These are phyloP conservation scores for Coecobrya sp. DNA, from an alignment of 2,888 invertebrate genomes.

Conservation along the genomic window DNA sequence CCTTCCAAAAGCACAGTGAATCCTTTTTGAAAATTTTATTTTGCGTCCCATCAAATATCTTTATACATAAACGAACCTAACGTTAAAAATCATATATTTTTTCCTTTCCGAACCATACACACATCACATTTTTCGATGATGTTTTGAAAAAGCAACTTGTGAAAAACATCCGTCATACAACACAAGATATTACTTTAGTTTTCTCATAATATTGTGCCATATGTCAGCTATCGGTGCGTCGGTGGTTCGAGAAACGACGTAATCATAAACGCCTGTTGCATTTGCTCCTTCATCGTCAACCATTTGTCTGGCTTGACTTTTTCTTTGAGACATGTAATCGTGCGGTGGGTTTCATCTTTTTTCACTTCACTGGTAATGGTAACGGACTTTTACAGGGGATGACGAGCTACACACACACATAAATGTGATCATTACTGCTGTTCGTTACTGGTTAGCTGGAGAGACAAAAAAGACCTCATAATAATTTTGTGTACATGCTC, in stretches of 20 bases:
- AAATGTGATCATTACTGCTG: constrained; percentile 13
- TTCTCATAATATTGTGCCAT: constrained; percentile 52
- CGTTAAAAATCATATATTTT: not conserved
- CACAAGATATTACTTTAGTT: not conserved
- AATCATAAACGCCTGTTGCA: constrained; percentile 75
- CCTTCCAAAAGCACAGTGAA: not conserved
- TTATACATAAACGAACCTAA: not conserved
- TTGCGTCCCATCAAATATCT: not conserved
- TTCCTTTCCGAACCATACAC: constrained; percentile 30
- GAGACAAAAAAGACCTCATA: not conserved
- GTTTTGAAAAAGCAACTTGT: constrained; percentile 35
- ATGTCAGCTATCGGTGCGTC: constrained; percentile 7
- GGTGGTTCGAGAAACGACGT: not conserved
- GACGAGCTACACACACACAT: constrained; percentile 14
- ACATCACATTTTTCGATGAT: constrained; percentile 8
- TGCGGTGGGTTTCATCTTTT: constrained; percentile 74
- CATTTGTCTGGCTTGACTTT: constrained; percentile 72
- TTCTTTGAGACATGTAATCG: constrained; percentile 62
- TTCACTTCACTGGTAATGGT: constrained; percentile 74
- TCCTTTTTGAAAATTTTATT: constrained; percentile 12
- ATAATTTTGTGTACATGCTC: not conserved
- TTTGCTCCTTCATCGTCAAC: constrained; percentile 56
- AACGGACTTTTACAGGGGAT: constrained; percentile 64
- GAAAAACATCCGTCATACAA: constrained; percentile 41
- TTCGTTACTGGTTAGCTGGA: not conserved